phyloP scores from a whole-genome alignment of 2,888 invertebrate species.

The Pseudococcus jackbeardsleyi region DNA sequence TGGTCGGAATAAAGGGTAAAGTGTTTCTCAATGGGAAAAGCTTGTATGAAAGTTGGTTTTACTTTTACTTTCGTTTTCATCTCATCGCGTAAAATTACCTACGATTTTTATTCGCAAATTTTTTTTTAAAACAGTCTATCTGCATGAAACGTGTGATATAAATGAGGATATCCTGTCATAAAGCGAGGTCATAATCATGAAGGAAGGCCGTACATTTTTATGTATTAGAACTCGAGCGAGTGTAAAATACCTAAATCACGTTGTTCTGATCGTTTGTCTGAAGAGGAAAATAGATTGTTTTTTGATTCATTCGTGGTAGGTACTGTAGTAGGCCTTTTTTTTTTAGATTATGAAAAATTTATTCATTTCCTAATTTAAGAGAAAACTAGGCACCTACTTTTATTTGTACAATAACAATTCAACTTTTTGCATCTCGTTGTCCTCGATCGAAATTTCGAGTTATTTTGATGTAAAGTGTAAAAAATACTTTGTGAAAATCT shows the following conservation, averaged over 20 bases:
- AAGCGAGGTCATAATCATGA: conserved; percentile 60
- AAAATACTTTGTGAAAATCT: no score
- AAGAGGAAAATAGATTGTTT: not conserved
- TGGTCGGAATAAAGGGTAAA: not conserved
- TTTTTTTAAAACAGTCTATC: conserved; percentile 35
- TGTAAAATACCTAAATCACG: conserved; percentile 6
- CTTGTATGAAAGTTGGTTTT: not conserved
- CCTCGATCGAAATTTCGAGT: no score
- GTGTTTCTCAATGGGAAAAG: not conserved
- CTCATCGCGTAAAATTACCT: not conserved
- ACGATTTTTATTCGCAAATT: conserved; percentile 43
- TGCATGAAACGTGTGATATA: conserved; percentile 48
- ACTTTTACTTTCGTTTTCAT: conserved; percentile 31
- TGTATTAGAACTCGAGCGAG: not conserved
- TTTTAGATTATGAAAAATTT: no score
- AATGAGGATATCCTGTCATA: conserved; percentile 63
- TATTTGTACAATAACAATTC: no score
- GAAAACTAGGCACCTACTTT: no score
- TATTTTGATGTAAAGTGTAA: no score
- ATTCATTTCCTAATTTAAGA: no score
- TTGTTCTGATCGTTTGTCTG: not conserved
- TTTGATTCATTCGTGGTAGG: not conserved
- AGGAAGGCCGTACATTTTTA: conserved; percentile 48
- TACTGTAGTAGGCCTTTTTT: no score
- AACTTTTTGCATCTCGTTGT: no score